Evolutionary conservation across 1,140 invertebrate species (phyloP), one percentile per base, ranked within the genome.

Genomic region (Diploscapter pachys): DNA sequence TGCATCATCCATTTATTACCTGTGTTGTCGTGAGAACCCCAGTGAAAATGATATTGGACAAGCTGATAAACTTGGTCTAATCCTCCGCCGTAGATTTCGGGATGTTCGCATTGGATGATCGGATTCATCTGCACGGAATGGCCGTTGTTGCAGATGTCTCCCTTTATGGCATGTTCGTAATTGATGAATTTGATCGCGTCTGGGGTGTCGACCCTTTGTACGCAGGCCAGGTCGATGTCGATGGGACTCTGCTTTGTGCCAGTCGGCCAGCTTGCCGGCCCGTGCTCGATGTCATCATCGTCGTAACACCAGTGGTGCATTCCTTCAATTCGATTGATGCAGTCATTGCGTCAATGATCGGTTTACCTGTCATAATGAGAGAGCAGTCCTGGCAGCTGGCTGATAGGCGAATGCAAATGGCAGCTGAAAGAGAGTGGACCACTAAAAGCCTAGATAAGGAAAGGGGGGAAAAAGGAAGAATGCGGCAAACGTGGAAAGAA

Each of bases 11-110:
- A 31, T 31, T 31, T 31, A 31, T 31, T 31, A 31, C 31, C 31
- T 31, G 80, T 77, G 54, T 79, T 76, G 63, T 84, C 83, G 61
- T 84, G 71, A 65, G 81, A 79, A 52, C 79, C 79, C 82, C 82
- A 83, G 54, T 83, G 82, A 66, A 79, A 83, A 57, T 83, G 82
- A 52, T 83, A 83, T 71, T 83, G 82, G 49, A 83, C 68, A 56
- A 83, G 80, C 5, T 78, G 81, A 63, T 83, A 83, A 57, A 76
- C 73, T 59, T 83, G 82, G 66, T 83, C 82, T 52, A 83, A 70
- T n/a, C 77, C 69, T 1, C 82, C 82, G 6, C 82, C 82, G 56
- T 80, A 83, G 56, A 83, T 84, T 77, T 82, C 80, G 2, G 82
- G 82, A n/a, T 80, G 71, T 31, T 82, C 80, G 5, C 71, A 56